Evolutionary conservation across 2,888 invertebrate species (phyloP), one percentile per base, ranked within the genome.

Genomic region (Limenitis camilla): DNA sequence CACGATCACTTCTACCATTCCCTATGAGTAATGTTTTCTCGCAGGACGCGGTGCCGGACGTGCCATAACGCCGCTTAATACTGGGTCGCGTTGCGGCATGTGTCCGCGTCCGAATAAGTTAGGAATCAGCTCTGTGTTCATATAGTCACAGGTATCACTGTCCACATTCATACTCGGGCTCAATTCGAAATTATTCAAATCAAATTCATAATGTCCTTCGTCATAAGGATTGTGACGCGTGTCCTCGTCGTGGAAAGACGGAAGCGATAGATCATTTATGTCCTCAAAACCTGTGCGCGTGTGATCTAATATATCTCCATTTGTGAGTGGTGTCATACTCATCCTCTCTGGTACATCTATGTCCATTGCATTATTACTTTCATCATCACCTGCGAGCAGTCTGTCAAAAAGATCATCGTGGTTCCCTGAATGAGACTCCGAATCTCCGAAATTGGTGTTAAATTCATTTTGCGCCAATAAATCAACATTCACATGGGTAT

Each of bases 1-100:
- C 56, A 50, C 91, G 72, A 92, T 92, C 76, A 90, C 93, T 79
- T 93, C 93, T 63, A 92, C 89, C 72, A 91, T 91, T 74, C 94
- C 94, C 94, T 94, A 95, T 10, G 92, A 90, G 66, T 92, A 88
- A 62, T 90, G 90, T 60, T 91, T 88, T 57, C 89, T 90, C 56
- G 90, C 90, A 56, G 92, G 91, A 39, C 92, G 91, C 40, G 90
- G 84, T 50, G 84, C 70, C 29, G 93, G 91, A 2, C 81, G 74
- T 53, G 92, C 89, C 61, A 78, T 65, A 61, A 90, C 91, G 55
- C 92, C 92, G 47, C 93, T 92, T 62, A 94, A 81, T 67, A 94
- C 80, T 44, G 94, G 94, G 78, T 94, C 94, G 71, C 92, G 92
- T 61, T 89, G 89, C 71, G 83, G 74, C 73, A 81, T 66, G 73